Evolutionary conservation across 2,113 vertebrate species (phyloP), one percentile per base, ranked within the genome.

Genomic region (Acanthisitta chloris): DNA sequence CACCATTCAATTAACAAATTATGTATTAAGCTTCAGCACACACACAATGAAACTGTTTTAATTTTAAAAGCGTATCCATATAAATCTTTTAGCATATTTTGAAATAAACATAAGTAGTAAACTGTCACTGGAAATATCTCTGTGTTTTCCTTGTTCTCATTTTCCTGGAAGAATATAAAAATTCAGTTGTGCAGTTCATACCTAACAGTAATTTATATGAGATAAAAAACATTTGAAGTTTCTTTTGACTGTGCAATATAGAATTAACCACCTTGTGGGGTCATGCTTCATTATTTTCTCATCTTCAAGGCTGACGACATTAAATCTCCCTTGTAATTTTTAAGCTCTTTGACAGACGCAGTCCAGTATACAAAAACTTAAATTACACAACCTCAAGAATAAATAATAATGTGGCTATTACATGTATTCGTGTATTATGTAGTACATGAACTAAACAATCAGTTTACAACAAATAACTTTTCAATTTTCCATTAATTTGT

Each of bases 311-410:
- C 64, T 83, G 82, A 88, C 76, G 83, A 88, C 62, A 86, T 81
- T 73, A 90, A 90, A 93, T 73, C 33, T 91, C 71, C 54, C 62
- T 92, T 77, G 36, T 80, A 92, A 96, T 58, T 76, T 84, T 90
- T 61, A 73, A 80, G 54, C 10, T 88, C 38, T 80, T 62, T 73
- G 54, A 93, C 58, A 69, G 79, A 90, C 4, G 5, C 17, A 19
- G 48, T 57, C 46, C 54, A 77, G 11, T 36, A 34, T 17, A 42
- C 0, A 5, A 74, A 88, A 91, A 46, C 40, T 70, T 62, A 34
- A 77, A 64, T 67, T 90, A 77, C 49, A 62, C 29, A 90, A 80
- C 33, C 86, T 88, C 43, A 66, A 38, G 42, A 92, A 92, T 28
- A 90, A 90, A 90, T 77, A 76, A 77, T 72, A 79, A 71, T 8